These are phyloP conservation scores for Bombylius discolor DNA, from an alignment of 2,888 invertebrate species.

Conservation along the genomic window DNA sequence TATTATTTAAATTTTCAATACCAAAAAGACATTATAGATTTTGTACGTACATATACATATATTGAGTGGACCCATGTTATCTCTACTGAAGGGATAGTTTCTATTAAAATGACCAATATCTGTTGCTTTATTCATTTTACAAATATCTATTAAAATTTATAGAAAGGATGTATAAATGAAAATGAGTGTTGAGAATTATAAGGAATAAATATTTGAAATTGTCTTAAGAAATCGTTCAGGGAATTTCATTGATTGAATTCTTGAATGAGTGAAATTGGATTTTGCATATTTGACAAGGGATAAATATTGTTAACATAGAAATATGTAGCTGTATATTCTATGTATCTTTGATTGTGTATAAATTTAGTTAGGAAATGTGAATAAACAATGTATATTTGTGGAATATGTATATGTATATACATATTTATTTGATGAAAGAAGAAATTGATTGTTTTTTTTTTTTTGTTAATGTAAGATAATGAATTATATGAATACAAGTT, in stretches of 20 bases:
- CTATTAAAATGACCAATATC: conserved; percentile 8
- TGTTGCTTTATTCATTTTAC: not conserved
- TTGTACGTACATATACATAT: not conserved
- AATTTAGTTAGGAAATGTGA: too few species aligned
- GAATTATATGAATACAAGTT: too few species aligned
- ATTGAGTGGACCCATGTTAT: conserved; percentile 8
- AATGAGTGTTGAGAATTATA: too few species aligned
- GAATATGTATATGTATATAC: too few species aligned
- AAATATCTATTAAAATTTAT: not conserved
- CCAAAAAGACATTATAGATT: not conserved
- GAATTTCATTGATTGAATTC: conserved; percentile 8
- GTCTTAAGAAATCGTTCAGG: conserved; percentile 2
- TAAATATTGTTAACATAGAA: not conserved
- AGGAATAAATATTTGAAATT: not conserved
- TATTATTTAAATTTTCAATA: not conserved
- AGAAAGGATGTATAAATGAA: not conserved
- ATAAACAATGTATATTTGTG: too few species aligned
- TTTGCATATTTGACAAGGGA: conserved; percentile 7
- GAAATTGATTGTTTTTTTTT: too few species aligned
- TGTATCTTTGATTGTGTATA: too few species aligned
- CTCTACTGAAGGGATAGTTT: conserved; percentile 3
- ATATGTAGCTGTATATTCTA: too few species aligned
- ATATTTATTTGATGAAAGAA: too few species aligned
- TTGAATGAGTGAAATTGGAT: conserved; percentile 6
- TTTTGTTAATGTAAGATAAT: too few species aligned